A percentile compares a stretch with the other conserved stretches of the same genome.
Evolutionary conservation across 2,113 vertebrate genomes (phyloP).

Genomic region (Cyprinodon variegatus): DNA sequence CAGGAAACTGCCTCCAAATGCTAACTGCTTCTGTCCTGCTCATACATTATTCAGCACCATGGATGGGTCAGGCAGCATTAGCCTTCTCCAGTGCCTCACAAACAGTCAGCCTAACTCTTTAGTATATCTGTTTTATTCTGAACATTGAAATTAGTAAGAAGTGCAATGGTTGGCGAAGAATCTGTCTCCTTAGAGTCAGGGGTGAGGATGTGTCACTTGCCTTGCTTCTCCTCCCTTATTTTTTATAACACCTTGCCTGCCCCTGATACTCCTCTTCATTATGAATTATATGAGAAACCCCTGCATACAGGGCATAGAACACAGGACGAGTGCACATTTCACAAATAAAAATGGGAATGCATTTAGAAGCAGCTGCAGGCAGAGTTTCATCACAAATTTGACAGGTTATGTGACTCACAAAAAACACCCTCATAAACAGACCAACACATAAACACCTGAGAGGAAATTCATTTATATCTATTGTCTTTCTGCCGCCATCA

Average conservation of each 20-base stretch:
- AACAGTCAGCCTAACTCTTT: slow-evolving; percentile 42
- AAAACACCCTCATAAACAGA: slow-evolving; percentile 43
- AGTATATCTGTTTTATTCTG: slow-evolving; percentile 56
- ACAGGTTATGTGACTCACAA: slow-evolving; percentile 31
- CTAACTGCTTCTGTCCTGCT: slow-evolving; percentile 74
- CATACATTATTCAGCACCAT: slow-evolving; percentile 80
- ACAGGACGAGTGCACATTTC: slow-evolving; percentile 26
- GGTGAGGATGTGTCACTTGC: slow-evolving; percentile 32
- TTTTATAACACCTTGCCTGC: slow-evolving; percentile 60
- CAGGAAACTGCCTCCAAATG: slow-evolving; percentile 78
- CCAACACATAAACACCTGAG: slow-evolving; percentile 25
- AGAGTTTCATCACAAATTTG: slow-evolving; percentile 49
- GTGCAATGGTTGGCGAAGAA: slow-evolving; percentile 46
- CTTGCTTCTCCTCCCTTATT: slow-evolving; percentile 37
- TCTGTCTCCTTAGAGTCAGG: slow-evolving; percentile 32
- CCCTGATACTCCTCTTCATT: slow-evolving; percentile 66
- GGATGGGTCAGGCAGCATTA: slow-evolving; percentile 69
- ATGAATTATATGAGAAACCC: slow-evolving; percentile 64
- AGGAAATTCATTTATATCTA: slow-evolving; percentile 30
- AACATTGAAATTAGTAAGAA: slow-evolving; percentile 47
- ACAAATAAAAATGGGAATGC: slow-evolving; percentile 42
- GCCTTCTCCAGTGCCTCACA: slow-evolving; percentile 55
- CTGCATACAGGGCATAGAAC: slow-evolving; percentile 21
- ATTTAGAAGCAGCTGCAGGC: slow-evolving; percentile 45
- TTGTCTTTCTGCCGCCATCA: slow-evolving; percentile 20